Evolutionary conservation across 2,797 vertebrate species (phyloP).

Genomic region (Mergus octosetaceus): DNA sequence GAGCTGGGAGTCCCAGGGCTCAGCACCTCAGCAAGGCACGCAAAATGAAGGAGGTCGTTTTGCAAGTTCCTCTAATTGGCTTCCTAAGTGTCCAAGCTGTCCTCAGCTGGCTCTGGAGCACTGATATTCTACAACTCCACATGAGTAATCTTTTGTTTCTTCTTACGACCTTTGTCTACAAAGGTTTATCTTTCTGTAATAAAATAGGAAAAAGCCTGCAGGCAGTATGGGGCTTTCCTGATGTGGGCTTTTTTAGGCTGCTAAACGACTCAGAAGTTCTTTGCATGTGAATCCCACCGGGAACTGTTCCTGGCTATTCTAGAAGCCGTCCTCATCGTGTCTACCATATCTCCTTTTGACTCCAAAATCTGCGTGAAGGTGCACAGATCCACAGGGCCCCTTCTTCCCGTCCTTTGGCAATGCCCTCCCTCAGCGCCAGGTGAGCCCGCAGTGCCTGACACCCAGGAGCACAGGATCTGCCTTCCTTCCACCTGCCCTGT

Average conservation of each 20-base stretch:
- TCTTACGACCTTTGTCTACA: not conserved
- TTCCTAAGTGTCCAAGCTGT: not conserved
- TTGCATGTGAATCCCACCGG: not conserved
- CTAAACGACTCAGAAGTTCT: not conserved
- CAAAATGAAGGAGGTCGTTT: not conserved
- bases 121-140: not conserved
- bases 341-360: not conserved
- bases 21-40: not conserved
- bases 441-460: not conserved
- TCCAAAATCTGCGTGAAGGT: fast-evolving
- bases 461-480: not conserved
- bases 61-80: not conserved
- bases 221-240: not conserved
- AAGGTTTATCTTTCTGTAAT: not conserved
- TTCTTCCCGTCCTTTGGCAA: not conserved
- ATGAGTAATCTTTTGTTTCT: not conserved
- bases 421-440: not conserved
- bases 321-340: not conserved
- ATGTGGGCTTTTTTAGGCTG: not conserved
- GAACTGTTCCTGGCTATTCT: not conserved
- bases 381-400: fast-evolving
- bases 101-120: not conserved
- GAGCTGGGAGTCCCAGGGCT: not conserved
- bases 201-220: not conserved
- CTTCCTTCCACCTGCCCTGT: not conserved